These are phyloP conservation scores for Dromius quadrimaculatus DNA, from an alignment of 2,888 invertebrate species.

Conservation along the genomic window DNA sequence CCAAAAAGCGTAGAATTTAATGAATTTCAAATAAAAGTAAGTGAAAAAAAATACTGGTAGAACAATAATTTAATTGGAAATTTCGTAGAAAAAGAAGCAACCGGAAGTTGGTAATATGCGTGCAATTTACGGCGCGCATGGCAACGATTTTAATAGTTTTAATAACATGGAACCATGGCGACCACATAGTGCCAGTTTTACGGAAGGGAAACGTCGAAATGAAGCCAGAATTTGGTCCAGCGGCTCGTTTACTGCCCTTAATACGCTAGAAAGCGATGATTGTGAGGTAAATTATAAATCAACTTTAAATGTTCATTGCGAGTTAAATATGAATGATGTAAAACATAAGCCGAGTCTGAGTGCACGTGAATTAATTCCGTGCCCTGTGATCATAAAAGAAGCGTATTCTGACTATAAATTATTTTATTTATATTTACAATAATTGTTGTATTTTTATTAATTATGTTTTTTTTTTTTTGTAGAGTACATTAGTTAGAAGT, in stretches of 20 bases:
- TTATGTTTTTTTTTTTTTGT: constrained; percentile 1
- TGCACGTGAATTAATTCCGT: constrained; percentile 40
- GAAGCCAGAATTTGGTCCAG: constrained; percentile 31
- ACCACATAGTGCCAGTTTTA: constrained; percentile 40
- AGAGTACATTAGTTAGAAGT: too few relatives aligned
- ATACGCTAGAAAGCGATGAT: constrained; percentile 41
- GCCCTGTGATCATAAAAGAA: constrained; percentile 56
- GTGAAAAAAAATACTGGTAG: too few relatives aligned
- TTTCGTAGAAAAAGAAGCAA: too few relatives aligned
- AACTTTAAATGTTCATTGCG: too few relatives aligned
- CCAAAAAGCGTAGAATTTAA: constrained; percentile 3
- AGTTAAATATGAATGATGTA: too few relatives aligned
- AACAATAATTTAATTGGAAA: too few relatives aligned
- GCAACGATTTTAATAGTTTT: background rate
- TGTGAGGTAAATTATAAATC: constrained; percentile 33
- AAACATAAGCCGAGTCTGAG: constrained; percentile 64
- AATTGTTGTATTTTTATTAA: constrained; percentile 2
- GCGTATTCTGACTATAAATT: constrained; percentile 54
- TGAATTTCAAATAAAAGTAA: too few relatives aligned
- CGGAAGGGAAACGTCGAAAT: constrained; percentile 32
- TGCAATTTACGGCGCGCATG: background rate
- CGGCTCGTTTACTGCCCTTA: constrained; percentile 41
- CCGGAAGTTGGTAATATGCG: constrained; percentile 27
- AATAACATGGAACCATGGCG: constrained; percentile 34
- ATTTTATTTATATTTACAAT: constrained; percentile 6